Base-by-base conservation (phyloP, 2,113 vertebrate species). In the Tachysurus vachellii region DNA sequence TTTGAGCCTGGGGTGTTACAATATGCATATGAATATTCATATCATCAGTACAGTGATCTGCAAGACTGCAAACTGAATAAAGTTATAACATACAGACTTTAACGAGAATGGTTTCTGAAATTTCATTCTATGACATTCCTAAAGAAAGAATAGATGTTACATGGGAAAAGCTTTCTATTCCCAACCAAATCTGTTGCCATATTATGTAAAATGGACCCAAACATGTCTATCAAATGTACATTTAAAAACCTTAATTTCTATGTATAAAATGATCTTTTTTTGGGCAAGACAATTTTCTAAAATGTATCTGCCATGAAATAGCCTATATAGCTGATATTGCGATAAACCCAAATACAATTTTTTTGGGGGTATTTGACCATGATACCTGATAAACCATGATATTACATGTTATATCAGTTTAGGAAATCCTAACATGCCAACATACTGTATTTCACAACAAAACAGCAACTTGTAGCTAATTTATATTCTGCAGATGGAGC, bases 401-500 rank as follows among this genome's bases (percentile, higher is more conserved):
- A 79, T 57, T 12, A 12, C 28, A 36, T 56, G 14, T 19, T 56
- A 17, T 17, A 31, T 56, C 16, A 56, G 31, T 17, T 57, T 57
- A 36, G n/a, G 14, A 57, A 36, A 36, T 56, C 5, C 26, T n/a
- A 76, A n/a, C 47, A 77, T 57, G n/a, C 2, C 5, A 6, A 23
- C 54, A 42, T 42, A 26, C 23, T 23, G 31, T 28, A 59, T 47
- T 47, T 75, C 11, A 26, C 44, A 75, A 50, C 42, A 6, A 23
- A 23, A 76, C 42, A n/a, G 47, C 17, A 59, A 59, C 42, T 42
- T 42, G 53, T 53, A 57, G 3, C n/a, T 11, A 28, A 9, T 59
- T 10, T 61, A 21, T 53, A 71, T 86, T 56, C 42, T 84, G 23
- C 91, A 95, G 94, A 64, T 93, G 90, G 94, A 95, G 86, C 94